Evolutionary conservation across 1,140 invertebrate genomes (phyloP).

Genomic region (Stenopsyche tienmushanensis): DNA sequence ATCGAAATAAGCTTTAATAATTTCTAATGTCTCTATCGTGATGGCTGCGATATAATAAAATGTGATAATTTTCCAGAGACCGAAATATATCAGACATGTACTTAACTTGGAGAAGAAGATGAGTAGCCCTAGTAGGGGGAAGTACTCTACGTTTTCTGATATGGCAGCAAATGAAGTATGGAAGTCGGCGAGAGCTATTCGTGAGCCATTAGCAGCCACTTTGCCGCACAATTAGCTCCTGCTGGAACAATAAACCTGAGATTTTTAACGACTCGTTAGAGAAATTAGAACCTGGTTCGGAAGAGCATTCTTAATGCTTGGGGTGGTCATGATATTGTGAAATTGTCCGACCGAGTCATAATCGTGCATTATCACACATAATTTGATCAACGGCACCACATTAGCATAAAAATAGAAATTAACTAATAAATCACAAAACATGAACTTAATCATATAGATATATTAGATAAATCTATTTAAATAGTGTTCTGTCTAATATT

Average conservation of each 20-base stretch:
- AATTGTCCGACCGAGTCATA: not conserved
- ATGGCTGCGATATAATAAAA: no score
- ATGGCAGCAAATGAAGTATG: slow-evolving; percentile 19
- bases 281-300: slow-evolving; percentile 7
- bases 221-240: slow-evolving; percentile 33
- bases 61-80: no score
- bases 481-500: no score
- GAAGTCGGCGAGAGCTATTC: not conserved
- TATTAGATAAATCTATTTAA: no score
- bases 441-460: no score
- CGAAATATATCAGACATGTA: no score
- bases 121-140: not conserved
- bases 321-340: not conserved
- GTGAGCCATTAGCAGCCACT: slow-evolving; percentile 34
- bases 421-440: no score
- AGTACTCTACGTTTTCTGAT: not conserved
- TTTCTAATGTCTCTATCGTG: no score
- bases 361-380: not conserved
- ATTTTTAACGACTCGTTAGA: slow-evolving; percentile 39
- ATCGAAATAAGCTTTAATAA: slow-evolving; percentile 1
- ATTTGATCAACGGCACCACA: no score
- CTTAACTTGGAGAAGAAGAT: no score
- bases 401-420: no score
- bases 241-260: slow-evolving; percentile 38
- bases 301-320: not conserved